Conservation (phyloP, 2,888 invertebrate genomes). For the Sphaerophoria taeniata region DNA sequence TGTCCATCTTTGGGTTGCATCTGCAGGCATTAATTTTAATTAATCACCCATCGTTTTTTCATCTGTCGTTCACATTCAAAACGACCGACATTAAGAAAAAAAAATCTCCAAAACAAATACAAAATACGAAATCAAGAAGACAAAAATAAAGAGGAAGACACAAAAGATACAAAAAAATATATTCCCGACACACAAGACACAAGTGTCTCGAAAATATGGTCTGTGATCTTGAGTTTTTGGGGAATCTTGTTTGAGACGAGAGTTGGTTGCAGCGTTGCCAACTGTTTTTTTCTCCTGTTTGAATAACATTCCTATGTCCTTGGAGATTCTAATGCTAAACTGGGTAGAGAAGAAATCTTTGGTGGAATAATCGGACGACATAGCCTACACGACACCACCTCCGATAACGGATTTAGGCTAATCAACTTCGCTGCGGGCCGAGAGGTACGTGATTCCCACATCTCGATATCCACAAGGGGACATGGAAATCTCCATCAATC, state of each 20-base stretch:
- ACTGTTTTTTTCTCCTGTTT: background rate
- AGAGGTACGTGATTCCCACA: no score
- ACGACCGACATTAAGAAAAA: conserved; percentile 37
- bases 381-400: no score
- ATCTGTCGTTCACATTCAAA: conserved; percentile 50
- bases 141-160: conserved; percentile 9
- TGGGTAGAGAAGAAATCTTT: no score
- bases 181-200: conserved; percentile 21
- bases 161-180: conserved; percentile 59
- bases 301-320: no score
- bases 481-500: no score
- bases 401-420: no score
- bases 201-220: conserved; percentile 62
- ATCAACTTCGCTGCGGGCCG: no score
- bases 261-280: conserved; percentile 4
- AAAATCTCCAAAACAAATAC: conserved; percentile 54
- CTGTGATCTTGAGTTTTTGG: conserved; percentile 60
- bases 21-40: conserved; percentile 75
- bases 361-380: no score
- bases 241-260: conserved; percentile 15
- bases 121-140: conserved; percentile 15
- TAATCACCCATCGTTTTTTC: conserved; percentile 73
- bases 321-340: no score
- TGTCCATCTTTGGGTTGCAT: conserved; percentile 72
- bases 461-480: no score